These are phyloP conservation scores for Ochropacha duplaris DNA, from an alignment of 2,888 invertebrate species.

Conservation along the genomic window DNA sequence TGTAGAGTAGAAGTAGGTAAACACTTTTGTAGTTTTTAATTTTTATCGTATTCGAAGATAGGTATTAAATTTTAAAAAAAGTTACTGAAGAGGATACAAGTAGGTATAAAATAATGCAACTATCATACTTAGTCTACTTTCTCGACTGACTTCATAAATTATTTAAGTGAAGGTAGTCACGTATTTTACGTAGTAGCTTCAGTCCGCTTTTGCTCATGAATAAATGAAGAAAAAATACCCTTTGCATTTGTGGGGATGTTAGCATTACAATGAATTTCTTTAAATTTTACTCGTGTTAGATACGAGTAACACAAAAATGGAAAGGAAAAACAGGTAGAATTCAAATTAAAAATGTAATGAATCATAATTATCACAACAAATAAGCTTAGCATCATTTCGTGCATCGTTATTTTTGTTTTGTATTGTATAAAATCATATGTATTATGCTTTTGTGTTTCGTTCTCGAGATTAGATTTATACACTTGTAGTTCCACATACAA, in stretches of 20 bases:
- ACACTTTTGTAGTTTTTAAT: too few relatives aligned
- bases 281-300: not conserved
- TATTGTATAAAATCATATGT: too few relatives aligned
- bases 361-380: not conserved
- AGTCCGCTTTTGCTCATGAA: conserved; percentile 72
- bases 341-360: not conserved
- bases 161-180: conserved; percentile 71
- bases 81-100: not conserved
- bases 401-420: too few relatives aligned
- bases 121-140: conserved; percentile 45
- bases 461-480: too few relatives aligned
- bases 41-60: too few relatives aligned
- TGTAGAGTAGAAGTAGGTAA: too few relatives aligned
- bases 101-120: conserved; percentile 31
- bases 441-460: too few relatives aligned
- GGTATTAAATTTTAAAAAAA: not conserved
- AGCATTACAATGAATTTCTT: conserved; percentile 27
- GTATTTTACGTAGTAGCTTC: conserved; percentile 73
- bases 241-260: conserved; percentile 60
- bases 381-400: too few relatives aligned
- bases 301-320: not conserved
- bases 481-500: too few relatives aligned
- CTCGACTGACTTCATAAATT: conserved; percentile 55
- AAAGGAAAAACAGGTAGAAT: not conserved
- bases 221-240: conserved; percentile 72